These are phyloP conservation scores for Narcine bancroftii DNA, from an alignment of 2,113 vertebrate species.

Conservation along the genomic window DNA sequence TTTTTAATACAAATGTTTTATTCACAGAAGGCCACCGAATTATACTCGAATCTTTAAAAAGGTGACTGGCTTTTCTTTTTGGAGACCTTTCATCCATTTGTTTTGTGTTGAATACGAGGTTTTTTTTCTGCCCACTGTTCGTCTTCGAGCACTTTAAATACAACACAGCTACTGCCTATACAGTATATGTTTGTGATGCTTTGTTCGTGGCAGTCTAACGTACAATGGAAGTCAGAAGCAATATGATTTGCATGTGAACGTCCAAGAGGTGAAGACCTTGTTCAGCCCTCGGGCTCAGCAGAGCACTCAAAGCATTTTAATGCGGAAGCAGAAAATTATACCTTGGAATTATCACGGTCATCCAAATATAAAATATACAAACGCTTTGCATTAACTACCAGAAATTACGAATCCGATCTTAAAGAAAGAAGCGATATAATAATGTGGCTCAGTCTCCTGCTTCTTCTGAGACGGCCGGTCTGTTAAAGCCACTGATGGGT, in stretches of 20 bases:
- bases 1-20: constrained; percentile 24
- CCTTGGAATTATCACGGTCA: not conserved
- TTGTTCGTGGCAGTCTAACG: not conserved
- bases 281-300: not conserved
- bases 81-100: not conserved
- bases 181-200: not conserved
- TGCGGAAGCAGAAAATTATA: constrained; percentile 9
- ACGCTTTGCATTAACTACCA: not conserved
- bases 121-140: not conserved
- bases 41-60: not conserved
- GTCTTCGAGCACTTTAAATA: not conserved
- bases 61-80: not conserved
- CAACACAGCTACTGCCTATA: not conserved
- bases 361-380: not conserved
- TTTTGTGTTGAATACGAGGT: not conserved
- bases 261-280: not conserved
- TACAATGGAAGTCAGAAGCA: not conserved
- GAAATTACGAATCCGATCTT: not conserved
- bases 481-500: not conserved
- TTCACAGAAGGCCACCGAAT: not conserved
- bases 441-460: not conserved
- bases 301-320: not conserved
- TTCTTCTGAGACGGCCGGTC: not conserved
- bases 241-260: constrained; percentile 5
- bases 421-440: not conserved